These are phyloP conservation scores for Chironex yamaguchii DNA, from an alignment of 30 jellyfish, hydroid and myxozoan genomes.

Conservation along the genomic window DNA sequence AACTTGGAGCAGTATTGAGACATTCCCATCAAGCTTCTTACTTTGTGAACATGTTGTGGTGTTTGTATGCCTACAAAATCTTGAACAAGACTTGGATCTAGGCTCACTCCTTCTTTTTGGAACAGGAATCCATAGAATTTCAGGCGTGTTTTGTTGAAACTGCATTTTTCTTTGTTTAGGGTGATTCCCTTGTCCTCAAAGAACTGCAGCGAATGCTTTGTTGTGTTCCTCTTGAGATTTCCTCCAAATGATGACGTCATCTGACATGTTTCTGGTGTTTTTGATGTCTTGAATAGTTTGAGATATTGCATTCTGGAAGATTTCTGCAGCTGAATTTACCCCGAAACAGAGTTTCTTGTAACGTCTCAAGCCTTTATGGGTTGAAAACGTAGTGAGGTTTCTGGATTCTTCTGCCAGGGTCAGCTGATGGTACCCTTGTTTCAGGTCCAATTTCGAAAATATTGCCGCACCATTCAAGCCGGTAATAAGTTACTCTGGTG, in stretches of 20 bases:
- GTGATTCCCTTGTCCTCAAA: conserved; percentile 28
- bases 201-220: conserved; percentile 25
- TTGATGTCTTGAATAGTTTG: conserved; percentile 49
- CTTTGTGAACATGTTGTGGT: conserved; percentile 33
- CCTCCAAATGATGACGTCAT: conserved; percentile 54
- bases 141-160: conserved; percentile 59
- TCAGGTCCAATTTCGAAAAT: neutral
- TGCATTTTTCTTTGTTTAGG: conserved; percentile 64
- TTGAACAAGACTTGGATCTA: conserved; percentile 64
- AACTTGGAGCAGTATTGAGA: neutral
- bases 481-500: conserved; percentile 1
- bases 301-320: conserved; percentile 37
- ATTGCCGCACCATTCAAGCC: neutral
- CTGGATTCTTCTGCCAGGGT: no score
- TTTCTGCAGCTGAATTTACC: conserved; percentile 8
- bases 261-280: conserved; percentile 29
- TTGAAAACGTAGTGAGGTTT: conserved; percentile 4
- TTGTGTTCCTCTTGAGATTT: conserved; percentile 52
- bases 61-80: conserved; percentile 51
- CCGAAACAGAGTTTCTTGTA: conserved; percentile 20
- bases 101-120: conserved; percentile 65
- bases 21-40: neutral
- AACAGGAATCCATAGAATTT: conserved; percentile 63
- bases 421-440: neutral
- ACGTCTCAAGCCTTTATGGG: neutral